Percentiles rank a stretch among this genome's conserved stretches.
phyloP scores from a whole-genome alignment of 1,140 invertebrate species.

The Bombus impatiens region DNA sequence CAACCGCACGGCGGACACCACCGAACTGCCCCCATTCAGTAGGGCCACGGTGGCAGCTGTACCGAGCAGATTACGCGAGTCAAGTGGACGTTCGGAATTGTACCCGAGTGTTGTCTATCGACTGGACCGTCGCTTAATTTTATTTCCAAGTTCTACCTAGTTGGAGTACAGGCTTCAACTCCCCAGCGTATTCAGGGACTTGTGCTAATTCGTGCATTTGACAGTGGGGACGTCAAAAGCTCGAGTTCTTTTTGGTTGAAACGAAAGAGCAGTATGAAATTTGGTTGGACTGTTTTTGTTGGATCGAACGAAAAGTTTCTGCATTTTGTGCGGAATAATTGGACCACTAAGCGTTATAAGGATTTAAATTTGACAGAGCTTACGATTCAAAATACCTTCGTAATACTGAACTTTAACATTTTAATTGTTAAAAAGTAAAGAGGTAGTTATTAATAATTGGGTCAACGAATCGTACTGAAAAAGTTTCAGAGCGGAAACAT shows the following conservation, averaged over 20 bases:
- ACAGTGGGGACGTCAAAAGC: background rate
- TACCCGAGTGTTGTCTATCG: slow-evolving; percentile 7
- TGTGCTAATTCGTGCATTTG: slow-evolving; percentile 1
- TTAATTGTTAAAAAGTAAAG: too few species aligned
- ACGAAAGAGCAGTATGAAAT: background rate
- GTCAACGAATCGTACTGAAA: too few species aligned
- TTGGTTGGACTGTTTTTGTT: background rate
- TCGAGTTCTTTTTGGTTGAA: background rate
- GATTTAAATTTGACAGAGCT: too few species aligned
- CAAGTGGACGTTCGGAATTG: slow-evolving; percentile 31
- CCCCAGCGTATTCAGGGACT: background rate
- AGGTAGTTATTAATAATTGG: too few species aligned
- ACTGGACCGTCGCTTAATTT: slow-evolving; percentile 31
- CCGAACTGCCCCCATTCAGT: background rate
- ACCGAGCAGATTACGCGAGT: slow-evolving; percentile 38
- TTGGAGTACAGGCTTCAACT: background rate
- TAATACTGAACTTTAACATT: too few species aligned
- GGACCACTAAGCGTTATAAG: too few species aligned
- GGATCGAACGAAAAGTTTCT: too few species aligned
- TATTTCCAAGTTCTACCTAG: slow-evolving; percentile 30
- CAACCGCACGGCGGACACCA: background rate
- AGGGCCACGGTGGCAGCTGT: slow-evolving; percentile 37
- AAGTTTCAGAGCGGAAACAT: too few species aligned
- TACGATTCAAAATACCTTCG: too few species aligned
- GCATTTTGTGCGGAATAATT: too few species aligned